These are phyloP conservation scores for Orthochromis malagaraziensis DNA, from an alignment of 2,113 vertebrate species.

Conservation along the genomic window DNA sequence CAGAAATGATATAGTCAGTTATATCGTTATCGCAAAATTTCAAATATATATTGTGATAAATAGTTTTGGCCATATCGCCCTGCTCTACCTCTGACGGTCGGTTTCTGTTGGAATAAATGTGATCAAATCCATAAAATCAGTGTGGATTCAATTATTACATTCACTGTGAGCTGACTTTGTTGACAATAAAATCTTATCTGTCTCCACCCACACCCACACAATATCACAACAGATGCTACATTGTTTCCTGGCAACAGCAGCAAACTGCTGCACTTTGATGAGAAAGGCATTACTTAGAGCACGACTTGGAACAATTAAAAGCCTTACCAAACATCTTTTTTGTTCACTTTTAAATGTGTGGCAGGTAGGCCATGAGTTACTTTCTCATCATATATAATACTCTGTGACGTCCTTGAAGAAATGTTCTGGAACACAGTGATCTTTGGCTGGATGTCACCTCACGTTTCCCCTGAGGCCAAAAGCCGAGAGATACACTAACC, in stretches of 20 bases:
- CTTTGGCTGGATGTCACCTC: background rate
- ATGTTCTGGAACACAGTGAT: background rate
- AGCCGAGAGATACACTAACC: background rate
- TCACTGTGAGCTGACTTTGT: background rate
- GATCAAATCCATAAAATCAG: background rate
- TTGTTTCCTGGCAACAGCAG: background rate
- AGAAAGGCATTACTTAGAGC: background rate
- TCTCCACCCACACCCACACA: background rate
- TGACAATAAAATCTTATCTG: background rate
- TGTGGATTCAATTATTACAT: background rate
- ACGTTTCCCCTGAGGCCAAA: background rate
- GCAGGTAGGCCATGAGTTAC: background rate
- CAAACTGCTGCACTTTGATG: background rate
- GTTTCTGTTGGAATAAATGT: background rate
- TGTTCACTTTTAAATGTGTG: background rate
- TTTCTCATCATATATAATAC: background rate
- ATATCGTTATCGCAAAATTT: background rate
- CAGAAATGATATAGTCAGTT: background rate
- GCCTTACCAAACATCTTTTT: background rate
- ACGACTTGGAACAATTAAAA: background rate
- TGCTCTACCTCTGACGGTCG: background rate
- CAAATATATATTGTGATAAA: background rate
- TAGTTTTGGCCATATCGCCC: background rate
- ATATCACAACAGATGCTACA: background rate
- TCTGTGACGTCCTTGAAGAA: background rate